Base-by-base conservation (phyloP, 2,888 invertebrate species). In the Serrognathus titanus region DNA sequence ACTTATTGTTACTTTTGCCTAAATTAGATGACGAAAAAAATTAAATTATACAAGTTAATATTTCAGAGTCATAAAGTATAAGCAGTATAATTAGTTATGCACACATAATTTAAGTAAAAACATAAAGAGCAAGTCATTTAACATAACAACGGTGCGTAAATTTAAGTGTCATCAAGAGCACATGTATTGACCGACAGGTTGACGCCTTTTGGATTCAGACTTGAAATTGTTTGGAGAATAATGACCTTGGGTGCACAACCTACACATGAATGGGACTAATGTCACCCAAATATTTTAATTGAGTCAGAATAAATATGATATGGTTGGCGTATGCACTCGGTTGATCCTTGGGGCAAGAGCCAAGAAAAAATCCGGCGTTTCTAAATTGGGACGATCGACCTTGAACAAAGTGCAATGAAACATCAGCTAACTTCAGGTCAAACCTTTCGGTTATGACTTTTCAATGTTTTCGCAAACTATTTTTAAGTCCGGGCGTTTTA, bases 401-500 rank as follows among this genome's bases (percentile, higher is more conserved):
- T 73, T 74, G 70, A 62, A 63, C 71, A 71, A 72, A 74, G 73
- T 74, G 74, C 73, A 74, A 70, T 69, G 72, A 69, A 75, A 74
- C 74, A 74, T 71, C 71, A 70, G 72, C 60, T 62, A 47, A 52
- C 46, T 48, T 37, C 51, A 24, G 48, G 48, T 41, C 52, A 48
- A 49, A 53, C 53, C 57, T 31, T 36, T 36, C 9, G 6, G 16
- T 48, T 31, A 31, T 35, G 45, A 52, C 46, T 52, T 52, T 43
- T 51, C 51, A 51, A 51, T 51, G 51, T 43, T 43, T 9, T 16
- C 12, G 4, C 16, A 11, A 16, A 16, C 16, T 43, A 43, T 9
- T 43, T 43, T 43, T 43, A 16, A 13, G 43, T 31, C 24, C 24
- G 6, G 3, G 24, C 24, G 24, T 16, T 16, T 16, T 16, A 16